Evolutionary conservation across 2,888 invertebrate species (phyloP), one percentile per base, ranked within the genome.

Genomic region (Blera fallax): DNA sequence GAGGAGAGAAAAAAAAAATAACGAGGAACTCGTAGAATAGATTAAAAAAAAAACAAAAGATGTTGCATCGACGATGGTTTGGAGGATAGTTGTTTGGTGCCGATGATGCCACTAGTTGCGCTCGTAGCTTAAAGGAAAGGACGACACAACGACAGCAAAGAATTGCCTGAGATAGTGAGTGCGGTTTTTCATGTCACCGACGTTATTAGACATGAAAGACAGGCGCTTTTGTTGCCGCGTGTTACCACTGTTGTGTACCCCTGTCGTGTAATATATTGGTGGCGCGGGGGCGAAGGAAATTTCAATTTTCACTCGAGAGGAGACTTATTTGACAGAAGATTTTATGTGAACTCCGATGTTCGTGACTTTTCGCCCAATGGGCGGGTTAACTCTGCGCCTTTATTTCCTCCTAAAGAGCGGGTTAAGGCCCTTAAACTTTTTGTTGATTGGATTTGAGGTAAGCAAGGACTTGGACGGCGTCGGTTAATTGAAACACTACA

Each of bases 121-220:
- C 40, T 16, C 10, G 62, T 21, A 43, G 32, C 64, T 73, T 50
- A 29, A n/a, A 11, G 10, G 50, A 7, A 8, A 11, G 24, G 3
- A 52, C 21, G n/a, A 50, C 34, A 52, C 21, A 10, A 50, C 34
- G 64, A 43, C 24, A 32, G 43, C 64, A 16, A 43, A 45, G 27
- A 34, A 70, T 64, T 45, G 72, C 40, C n/a, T 34, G 43, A 32
- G 65, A 64, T 29, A 67, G 52, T 60, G 77, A 65, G 77, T 83
- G 78, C 56, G 83, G 83, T 83, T 83, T 83, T 83, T 83, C 78
- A 67, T 78, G 78, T 78, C 83, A 83, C 65, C 60, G 54, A 82
- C 58, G 72, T 78, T 78, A 82, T 77, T 78, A 72, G 78, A 82
- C 83, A 78, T 67, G 83, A 83, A 83, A 60, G 78, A 67, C 83